Evolutionary conservation across 2,797 vertebrate genomes (phyloP).

Genomic region (Paedocypris micromegethes): DNA sequence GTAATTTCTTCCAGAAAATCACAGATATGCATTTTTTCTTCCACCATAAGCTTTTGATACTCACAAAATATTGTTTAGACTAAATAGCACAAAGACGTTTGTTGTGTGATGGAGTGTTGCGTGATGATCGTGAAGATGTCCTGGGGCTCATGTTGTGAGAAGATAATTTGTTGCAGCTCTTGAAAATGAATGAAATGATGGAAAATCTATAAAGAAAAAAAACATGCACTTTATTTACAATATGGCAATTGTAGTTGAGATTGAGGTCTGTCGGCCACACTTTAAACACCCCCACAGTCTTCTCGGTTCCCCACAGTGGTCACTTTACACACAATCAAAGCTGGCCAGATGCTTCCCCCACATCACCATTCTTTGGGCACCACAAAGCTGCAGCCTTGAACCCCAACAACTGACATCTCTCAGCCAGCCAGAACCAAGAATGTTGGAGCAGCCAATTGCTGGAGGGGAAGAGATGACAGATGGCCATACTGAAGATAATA

Average conservation of each 20-base stretch:
- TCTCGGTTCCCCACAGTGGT: neutral
- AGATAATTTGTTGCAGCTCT: constrained; percentile 13
- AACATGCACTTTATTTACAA: constrained; percentile 1
- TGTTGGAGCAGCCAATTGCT: constrained; percentile 68
- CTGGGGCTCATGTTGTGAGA: neutral
- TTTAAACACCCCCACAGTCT: neutral
- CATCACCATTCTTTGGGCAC: neutral
- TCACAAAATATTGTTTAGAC: constrained; percentile 2
- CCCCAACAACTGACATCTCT: constrained; percentile 23
- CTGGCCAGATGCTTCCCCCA: constrained; percentile 11
- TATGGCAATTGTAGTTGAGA: constrained; percentile 1
- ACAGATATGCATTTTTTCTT: neutral
- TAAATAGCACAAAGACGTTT: constrained; percentile 1
- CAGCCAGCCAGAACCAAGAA: constrained; percentile 60
- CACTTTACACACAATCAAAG: constrained; percentile 14
- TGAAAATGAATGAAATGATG: constrained; percentile 1
- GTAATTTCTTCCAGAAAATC: neutral
- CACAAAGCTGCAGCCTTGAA: constrained; percentile 35
- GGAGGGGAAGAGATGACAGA: constrained; percentile 68
- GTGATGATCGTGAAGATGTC: constrained; percentile 4
- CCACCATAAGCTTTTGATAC: constrained; percentile 21
- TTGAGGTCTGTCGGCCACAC: constrained; percentile 6
- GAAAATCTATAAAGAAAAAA: constrained; percentile 10
- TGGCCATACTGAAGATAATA: constrained; percentile 69
- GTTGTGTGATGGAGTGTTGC: neutral